A percentile compares a stretch with the other conserved stretches of the same genome.
These are phyloP conservation scores for Eulimnadia texana DNA, from an alignment of 1,140 invertebrate genomes.

Conservation along the genomic window DNA sequence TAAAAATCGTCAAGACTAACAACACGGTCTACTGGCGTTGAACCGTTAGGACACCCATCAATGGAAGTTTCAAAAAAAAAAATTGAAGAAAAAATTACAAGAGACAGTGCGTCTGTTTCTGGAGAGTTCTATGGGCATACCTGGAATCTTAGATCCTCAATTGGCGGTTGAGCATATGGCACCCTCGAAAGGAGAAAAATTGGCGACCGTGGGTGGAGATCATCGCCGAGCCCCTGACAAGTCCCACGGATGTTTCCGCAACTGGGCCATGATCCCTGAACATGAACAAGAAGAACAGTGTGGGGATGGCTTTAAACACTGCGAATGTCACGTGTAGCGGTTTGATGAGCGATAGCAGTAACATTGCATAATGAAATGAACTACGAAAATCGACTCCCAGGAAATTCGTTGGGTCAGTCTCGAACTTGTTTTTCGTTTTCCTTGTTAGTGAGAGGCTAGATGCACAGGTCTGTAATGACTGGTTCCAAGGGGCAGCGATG, in stretches of 20 bases:
- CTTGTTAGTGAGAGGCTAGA: no score
- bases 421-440: no score
- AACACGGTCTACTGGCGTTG: no score
- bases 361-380: neutral
- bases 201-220: neutral
- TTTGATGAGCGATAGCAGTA: neutral
- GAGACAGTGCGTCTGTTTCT: no score
- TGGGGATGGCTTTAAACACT: neutral
- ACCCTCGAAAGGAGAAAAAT: conserved; percentile 34
- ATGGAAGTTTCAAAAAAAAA: neutral
- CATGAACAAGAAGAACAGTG: neutral
- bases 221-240: neutral
- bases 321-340: neutral
- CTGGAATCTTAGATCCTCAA: conserved; percentile 38
- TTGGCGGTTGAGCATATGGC: conserved; percentile 41
- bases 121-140: no score
- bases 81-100: neutral
- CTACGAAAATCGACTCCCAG: neutral
- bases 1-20: no score
- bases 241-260: neutral
- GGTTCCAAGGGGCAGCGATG: no score
- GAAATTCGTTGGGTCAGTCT: neutral
- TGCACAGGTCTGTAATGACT: no score
- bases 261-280: neutral
- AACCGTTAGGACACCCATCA: no score